These are phyloP conservation scores for Piezodorus guildinii DNA, from an alignment of 1,140 invertebrate genomes.

Conservation along the genomic window DNA sequence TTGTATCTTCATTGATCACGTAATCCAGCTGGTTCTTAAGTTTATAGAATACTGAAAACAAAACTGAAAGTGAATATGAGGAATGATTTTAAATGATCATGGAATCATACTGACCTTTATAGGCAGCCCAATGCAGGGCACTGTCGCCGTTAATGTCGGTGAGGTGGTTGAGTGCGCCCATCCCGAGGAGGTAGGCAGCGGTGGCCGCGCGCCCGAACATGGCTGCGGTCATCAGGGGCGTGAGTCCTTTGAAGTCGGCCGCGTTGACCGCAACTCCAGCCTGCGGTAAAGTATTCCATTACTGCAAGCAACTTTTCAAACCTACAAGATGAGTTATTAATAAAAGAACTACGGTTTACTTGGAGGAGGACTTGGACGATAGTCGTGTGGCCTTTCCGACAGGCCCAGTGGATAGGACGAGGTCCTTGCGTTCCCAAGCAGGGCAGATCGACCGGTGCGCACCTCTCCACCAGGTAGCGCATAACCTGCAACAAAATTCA, in stretches of 20 bases:
- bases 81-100: too few relatives aligned
- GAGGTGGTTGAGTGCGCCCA: constrained; percentile 69
- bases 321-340: too few relatives aligned
- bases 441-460: constrained; percentile 69
- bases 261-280: constrained; percentile 78
- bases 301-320: too few relatives aligned
- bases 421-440: constrained; percentile 79
- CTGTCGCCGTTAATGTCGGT: constrained; percentile 87
- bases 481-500: constrained; percentile 41
- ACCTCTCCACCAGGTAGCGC: constrained; percentile 69
- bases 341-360: constrained; percentile 33
- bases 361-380: constrained; percentile 71
- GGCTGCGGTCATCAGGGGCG: constrained; percentile 80
- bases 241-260: constrained; percentile 80
- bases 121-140: constrained; percentile 84
- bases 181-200: constrained; percentile 76
- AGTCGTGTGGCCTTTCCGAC: constrained; percentile 70
- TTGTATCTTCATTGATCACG: too few relatives aligned
- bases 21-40: too few relatives aligned
- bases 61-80: too few relatives aligned
- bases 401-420: constrained; percentile 85
- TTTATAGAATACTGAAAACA: too few relatives aligned
- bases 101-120: constrained; percentile 49
- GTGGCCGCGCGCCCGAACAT: constrained; percentile 86
- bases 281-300: constrained; percentile 32